phyloP scores from a whole-genome alignment of 2,888 invertebrate genomes.

The Malacosoma neustria region DNA sequence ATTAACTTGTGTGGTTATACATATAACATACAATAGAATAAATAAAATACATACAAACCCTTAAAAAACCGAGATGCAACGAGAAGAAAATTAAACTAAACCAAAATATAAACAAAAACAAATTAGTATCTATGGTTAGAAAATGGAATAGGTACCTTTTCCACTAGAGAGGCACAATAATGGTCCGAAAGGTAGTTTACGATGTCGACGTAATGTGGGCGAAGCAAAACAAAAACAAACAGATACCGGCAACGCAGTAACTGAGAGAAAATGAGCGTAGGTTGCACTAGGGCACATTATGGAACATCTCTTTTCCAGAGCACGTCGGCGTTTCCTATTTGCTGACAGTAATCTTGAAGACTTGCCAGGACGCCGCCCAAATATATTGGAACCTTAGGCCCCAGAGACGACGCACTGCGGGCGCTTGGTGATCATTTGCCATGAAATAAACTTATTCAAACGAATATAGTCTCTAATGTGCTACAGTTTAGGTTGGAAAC shows the following conservation, averaged over 20 bases:
- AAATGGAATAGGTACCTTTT: not conserved
- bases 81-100: not conserved
- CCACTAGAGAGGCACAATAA: not conserved
- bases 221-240: constrained; percentile 4
- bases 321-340: constrained; percentile 50
- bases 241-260: not conserved
- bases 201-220: constrained; percentile 1
- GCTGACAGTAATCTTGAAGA: constrained; percentile 61
- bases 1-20: too few relatives aligned
- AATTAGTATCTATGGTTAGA: not conserved
- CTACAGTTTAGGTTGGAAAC: constrained; percentile 8
- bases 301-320: constrained; percentile 37
- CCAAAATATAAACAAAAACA: not conserved
- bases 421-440: constrained; percentile 35
- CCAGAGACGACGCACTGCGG: constrained; percentile 42
- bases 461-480: constrained; percentile 11
- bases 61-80: too few relatives aligned
- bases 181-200: constrained; percentile 1
- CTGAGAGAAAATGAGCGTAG: constrained; percentile 18
- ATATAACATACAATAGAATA: too few relatives aligned
- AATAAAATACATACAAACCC: too few relatives aligned
- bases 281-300: constrained; percentile 34
- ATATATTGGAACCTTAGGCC: constrained; percentile 56
- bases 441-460: constrained; percentile 6
- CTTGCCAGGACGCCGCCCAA: constrained; percentile 40